A percentile compares a stretch with the other conserved stretches of the same genome.
phyloP scores from a whole-genome alignment of 2,797 vertebrate genomes.

The Sparidentex hasta region DNA sequence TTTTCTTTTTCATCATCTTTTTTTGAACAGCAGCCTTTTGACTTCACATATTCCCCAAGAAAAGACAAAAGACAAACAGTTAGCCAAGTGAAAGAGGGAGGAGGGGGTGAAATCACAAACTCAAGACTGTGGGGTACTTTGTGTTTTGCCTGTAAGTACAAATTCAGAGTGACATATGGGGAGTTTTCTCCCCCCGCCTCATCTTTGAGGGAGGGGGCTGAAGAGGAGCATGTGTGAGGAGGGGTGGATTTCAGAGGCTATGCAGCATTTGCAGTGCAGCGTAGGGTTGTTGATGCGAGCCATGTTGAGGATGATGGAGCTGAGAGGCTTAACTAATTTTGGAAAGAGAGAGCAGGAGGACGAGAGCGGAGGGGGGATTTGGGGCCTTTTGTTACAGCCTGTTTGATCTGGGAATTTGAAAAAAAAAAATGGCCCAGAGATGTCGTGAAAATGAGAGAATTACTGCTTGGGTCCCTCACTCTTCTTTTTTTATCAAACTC shows the following conservation, averaged over 20 bases:
- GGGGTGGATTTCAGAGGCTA: conserved; percentile 73
- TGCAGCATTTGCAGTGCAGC: conserved; percentile 61
- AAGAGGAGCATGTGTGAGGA: conserved; percentile 32
- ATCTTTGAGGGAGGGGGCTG: conserved; percentile 25
- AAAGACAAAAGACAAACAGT: conserved; percentile 58
- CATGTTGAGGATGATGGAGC: conserved; percentile 86
- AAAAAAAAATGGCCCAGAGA: conserved; percentile 78
- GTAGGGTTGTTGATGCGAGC: conserved; percentile 81
- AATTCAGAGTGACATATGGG: conserved; percentile 80
- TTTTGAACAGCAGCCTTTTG: conserved; percentile 39
- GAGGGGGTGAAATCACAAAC: conserved; percentile 41
- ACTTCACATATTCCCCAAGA: conserved; percentile 43
- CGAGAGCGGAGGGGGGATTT: conserved; percentile 81
- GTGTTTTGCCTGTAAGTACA: conserved; percentile 69
- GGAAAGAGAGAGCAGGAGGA: conserved; percentile 81
- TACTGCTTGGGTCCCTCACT: conserved; percentile 68
- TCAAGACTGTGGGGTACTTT: conserved; percentile 67
- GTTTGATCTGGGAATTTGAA: conserved; percentile 85
- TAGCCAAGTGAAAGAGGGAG: conserved; percentile 35
- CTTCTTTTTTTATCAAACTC: conserved; percentile 51
- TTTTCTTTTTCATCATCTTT: conserved; percentile 15
- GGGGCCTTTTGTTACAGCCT: conserved; percentile 83
- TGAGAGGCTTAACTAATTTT: conserved; percentile 90
- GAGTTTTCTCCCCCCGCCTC: conserved; percentile 21
- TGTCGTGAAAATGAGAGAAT: conserved; percentile 83